Conservation (phyloP, 1,140 invertebrate genomes). For the Oedothorax gibbosus region DNA sequence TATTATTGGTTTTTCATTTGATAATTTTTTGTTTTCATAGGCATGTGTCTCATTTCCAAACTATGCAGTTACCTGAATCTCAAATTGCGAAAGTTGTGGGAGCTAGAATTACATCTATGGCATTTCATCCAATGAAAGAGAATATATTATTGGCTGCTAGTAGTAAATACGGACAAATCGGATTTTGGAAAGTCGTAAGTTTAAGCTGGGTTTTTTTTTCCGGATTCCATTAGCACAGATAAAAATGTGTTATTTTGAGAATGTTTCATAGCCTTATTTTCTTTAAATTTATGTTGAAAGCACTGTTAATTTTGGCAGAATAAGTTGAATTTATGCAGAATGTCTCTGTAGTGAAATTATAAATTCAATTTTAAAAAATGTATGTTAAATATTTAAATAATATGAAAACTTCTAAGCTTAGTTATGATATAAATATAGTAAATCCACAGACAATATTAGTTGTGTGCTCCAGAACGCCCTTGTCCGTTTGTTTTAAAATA, state of each 20-base stretch:
- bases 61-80: slow-evolving; percentile 8
- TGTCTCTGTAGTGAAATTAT: neutral
- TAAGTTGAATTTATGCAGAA: neutral
- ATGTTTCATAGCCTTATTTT: neutral
- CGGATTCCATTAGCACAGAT: neutral
- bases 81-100: slow-evolving; percentile 34
- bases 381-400: neutral
- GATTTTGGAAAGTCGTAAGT: slow-evolving; percentile 50
- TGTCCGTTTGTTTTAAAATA: neutral
- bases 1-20: too few species aligned
- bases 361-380: neutral
- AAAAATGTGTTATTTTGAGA: neutral
- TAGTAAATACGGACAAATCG: slow-evolving; percentile 35
- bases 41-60: slow-evolving; percentile 21
- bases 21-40: neutral
- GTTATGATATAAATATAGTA: neutral
- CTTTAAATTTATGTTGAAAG: neutral
- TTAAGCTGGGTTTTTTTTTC: neutral
- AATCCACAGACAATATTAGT: neutral
- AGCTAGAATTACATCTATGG: slow-evolving; percentile 28
- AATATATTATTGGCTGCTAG: slow-evolving; percentile 31
- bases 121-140: slow-evolving; percentile 23
- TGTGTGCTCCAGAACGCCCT: neutral
- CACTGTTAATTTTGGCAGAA: neutral
- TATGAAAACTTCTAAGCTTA: neutral